phyloP scores from a whole-genome alignment of 2,797 vertebrate genomes.

The Acrocephalus scirpaceus region DNA sequence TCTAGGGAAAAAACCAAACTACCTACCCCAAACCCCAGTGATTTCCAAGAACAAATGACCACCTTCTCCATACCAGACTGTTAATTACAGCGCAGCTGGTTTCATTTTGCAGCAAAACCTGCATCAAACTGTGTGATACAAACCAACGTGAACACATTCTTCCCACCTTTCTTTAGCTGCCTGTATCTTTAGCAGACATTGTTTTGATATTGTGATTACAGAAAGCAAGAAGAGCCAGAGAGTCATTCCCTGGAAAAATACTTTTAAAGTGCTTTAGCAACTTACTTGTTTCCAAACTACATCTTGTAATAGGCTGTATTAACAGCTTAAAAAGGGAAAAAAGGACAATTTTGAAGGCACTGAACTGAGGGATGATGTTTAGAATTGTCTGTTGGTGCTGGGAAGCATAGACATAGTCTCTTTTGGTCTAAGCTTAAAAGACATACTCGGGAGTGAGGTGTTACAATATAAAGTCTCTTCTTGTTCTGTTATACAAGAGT shows the following conservation, averaged over 20 bases:
- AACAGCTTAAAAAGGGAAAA: neutral
- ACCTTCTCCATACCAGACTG: neutral
- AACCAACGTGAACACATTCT: neutral
- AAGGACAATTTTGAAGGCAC: neutral
- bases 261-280: neutral
- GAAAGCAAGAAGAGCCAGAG: neutral
- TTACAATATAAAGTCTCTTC: neutral
- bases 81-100: constrained; percentile 38
- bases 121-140: neutral
- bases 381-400: neutral
- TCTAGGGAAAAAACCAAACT: neutral
- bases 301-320: neutral
- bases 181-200: neutral
- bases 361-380: neutral
- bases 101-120: neutral
- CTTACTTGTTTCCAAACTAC: neutral
- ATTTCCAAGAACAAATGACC: constrained; percentile 40
- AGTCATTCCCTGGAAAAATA: neutral
- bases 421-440: neutral
- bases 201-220: neutral
- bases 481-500: neutral
- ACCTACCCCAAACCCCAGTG: neutral
- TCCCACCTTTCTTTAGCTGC: neutral
- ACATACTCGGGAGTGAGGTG: neutral
- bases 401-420: neutral